Evolutionary conservation across 2,113 vertebrate species (phyloP), one percentile per base, ranked within the genome.

Genomic region (Halichoeres trimaculatus): DNA sequence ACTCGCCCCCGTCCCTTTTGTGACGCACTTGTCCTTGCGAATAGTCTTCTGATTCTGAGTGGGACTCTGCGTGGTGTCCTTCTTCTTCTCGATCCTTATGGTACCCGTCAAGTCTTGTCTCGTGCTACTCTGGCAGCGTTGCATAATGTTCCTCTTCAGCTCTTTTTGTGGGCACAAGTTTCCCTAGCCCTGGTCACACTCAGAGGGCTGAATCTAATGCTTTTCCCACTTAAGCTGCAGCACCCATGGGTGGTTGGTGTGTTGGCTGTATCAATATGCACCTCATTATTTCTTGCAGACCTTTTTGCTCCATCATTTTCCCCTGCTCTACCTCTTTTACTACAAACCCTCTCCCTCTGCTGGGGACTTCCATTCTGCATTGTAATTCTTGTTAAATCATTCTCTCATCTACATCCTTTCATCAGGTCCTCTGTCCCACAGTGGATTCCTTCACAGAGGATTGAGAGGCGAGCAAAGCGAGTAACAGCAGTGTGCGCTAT

Each of bases 61-160:
- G 94, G 94, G 8, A 70, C 89, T 30, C 90, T 97, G 55, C 92
- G 95, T 2, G 92, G 93, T 11, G 70, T 88, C 16, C 94, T 95
- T 70, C 93, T 97, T 70, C 91, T 98, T 12, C 80, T 94, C 0
- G 96, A 98, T 80, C 96, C 96, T 0, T 97, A 96, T 0, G 96
- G 96, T 8, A 93, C 94, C 0, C 87, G 89, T 20, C 93, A 90
- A 13, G 83, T 93, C 17, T 83, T 97, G 58, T 89, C 95, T 10
- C 24, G 73, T 2, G 84, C 84, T 0, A 88, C 90, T 0, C 65
- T 96, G 52, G 85, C 94, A 58, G 93, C 95, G 5, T 90, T 98
- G 40, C 93, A 94, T 87, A 96, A 96, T 0, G 26, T 93, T 17
- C 95, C 95, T 17, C 94, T 97, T 68, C 94, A 94, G 0, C 77